These are phyloP conservation scores for Acrobasis suavella DNA, from an alignment of 2,888 invertebrate genomes.

Conservation along the genomic window DNA sequence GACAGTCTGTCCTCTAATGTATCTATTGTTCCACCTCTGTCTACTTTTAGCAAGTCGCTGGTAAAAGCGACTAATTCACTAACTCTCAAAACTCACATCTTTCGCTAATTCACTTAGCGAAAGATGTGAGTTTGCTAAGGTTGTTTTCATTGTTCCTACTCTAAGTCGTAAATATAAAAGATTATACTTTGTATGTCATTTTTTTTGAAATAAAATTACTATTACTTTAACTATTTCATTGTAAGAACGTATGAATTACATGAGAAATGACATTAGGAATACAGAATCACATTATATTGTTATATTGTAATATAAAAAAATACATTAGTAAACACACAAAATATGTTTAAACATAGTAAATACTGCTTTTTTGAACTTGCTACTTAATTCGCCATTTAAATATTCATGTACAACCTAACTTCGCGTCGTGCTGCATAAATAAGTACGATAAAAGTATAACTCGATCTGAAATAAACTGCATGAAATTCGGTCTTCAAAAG, in stretches of 20 bases:
- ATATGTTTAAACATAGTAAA: background rate
- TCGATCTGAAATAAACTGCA: constrained; percentile 10
- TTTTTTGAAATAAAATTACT: background rate
- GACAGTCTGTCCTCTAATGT: constrained; percentile 1
- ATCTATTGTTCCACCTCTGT: constrained; percentile 10
- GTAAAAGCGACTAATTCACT: too few relatives aligned
- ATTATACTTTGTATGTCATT: too few relatives aligned
- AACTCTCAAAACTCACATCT: too few relatives aligned
- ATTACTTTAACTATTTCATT: background rate
- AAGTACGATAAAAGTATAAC: constrained; percentile 10
- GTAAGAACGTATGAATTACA: background rate
- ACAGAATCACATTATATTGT: background rate
- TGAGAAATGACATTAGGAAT: background rate
- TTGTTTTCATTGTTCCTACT: background rate
- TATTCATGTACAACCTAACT: constrained; percentile 7
- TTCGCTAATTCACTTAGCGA: constrained; percentile 8
- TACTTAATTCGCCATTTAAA: constrained; percentile 5
- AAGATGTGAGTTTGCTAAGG: background rate
- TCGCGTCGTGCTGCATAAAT: background rate
- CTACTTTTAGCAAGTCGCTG: background rate
- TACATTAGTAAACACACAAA: background rate
- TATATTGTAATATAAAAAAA: background rate
- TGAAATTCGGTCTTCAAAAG: constrained; percentile 5
- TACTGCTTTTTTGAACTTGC: background rate
- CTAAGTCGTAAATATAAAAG: background rate